Percentiles rank a stretch among this genome's conserved stretches.
phyloP scores from a whole-genome alignment of 2,113 vertebrate species.

The Ammospiza nelsoni region DNA sequence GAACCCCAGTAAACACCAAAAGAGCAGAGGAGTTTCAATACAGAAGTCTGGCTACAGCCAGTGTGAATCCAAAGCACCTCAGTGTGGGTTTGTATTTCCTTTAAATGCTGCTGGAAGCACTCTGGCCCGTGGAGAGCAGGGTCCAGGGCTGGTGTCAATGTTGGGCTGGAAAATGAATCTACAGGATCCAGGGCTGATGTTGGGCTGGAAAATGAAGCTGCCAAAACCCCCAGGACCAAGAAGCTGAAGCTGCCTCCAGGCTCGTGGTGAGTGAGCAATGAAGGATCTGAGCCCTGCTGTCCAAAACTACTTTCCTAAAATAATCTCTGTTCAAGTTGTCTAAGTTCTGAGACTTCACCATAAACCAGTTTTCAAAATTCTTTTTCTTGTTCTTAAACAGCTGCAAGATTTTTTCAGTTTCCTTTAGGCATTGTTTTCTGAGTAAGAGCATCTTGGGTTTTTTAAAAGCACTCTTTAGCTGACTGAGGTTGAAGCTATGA shows the following conservation, averaged over 20 bases:
- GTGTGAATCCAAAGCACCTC: accelerated
- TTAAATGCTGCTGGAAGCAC: neutral
- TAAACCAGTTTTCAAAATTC: neutral
- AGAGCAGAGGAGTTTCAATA: neutral
- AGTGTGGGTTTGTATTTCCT: accelerated
- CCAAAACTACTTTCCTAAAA: neutral
- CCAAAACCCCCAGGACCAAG: neutral
- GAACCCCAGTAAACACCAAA: neutral
- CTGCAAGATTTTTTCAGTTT: neutral
- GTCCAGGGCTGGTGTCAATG: no score
- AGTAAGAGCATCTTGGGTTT: neutral
- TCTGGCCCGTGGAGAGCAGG: neutral
- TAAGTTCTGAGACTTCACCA: neutral
- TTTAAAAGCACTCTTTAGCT: neutral
- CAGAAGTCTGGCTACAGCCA: neutral
- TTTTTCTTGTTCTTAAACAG: neutral
- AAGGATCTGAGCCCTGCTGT: neutral
- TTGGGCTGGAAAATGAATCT: no score
- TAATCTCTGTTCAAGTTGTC: neutral
- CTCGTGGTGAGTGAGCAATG: neutral
- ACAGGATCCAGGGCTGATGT: no score
- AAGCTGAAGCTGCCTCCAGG: neutral
- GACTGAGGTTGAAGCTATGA: neutral
- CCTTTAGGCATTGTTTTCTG: neutral
- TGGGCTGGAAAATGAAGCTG: neutral